These are phyloP conservation scores for Anarrhichthys ocellatus DNA, from an alignment of 2,113 vertebrate genomes.

Conservation along the genomic window DNA sequence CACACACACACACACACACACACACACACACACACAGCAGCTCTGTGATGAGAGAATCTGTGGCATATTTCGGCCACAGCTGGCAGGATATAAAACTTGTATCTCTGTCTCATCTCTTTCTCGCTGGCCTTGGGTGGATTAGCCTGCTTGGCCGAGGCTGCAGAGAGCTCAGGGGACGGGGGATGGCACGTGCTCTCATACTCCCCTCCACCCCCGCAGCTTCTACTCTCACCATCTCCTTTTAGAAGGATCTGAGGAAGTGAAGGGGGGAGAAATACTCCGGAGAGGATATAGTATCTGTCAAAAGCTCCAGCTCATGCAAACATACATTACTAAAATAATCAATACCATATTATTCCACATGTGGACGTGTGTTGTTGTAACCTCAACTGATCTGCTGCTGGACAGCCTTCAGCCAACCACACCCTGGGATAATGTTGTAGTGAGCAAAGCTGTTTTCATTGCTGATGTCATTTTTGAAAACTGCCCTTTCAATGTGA, in stretches of 20 bases:
- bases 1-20: background rate
- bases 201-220: conserved; percentile 39
- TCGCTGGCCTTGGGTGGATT: conserved; percentile 58
- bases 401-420: conserved; percentile 22
- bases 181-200: conserved; percentile 50
- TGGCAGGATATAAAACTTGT: conserved; percentile 41
- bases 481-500: conserved; percentile 48
- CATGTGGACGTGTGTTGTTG: conserved; percentile 47
- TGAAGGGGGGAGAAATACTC: conserved; percentile 5
- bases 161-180: conserved; percentile 34
- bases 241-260: conserved; percentile 31
- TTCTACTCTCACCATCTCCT: conserved; percentile 18
- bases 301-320: conserved; percentile 32
- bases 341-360: conserved; percentile 59
- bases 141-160: conserved; percentile 30
- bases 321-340: conserved; percentile 57
- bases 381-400: conserved; percentile 54
- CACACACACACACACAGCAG: background rate
- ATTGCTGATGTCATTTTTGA: conserved; percentile 68
- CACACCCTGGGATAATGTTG: conserved; percentile 56
- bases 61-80: conserved; percentile 38
- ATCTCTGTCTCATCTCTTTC: conserved; percentile 42
- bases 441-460: conserved; percentile 56
- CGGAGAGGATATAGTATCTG: conserved; percentile 57
- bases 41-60: conserved; percentile 47